Percentiles rank a stretch among this genome's conserved stretches.
Conservation (phyloP, 2,113 vertebrate genomes). For the Coracopsis vasa region DNA sequence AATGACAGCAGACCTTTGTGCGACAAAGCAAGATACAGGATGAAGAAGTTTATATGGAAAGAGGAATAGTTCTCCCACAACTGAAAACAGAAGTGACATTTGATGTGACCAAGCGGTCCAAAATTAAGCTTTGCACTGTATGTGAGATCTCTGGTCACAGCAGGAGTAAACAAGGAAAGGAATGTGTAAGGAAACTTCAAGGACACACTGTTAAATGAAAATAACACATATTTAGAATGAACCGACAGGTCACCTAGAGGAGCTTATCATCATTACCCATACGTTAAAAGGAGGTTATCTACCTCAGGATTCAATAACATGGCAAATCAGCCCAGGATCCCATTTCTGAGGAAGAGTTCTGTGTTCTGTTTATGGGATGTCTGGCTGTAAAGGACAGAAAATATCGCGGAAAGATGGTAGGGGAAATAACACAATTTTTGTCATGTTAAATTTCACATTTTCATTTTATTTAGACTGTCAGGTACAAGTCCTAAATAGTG, state of each 20-base stretch:
- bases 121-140: background rate
- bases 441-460: background rate
- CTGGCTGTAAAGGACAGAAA: background rate
- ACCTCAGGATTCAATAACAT: background rate
- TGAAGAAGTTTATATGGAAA: background rate
- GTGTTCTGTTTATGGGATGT: background rate
- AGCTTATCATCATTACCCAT: background rate
- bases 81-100: background rate
- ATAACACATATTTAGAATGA: background rate
- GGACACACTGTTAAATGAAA: background rate
- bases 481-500: background rate
- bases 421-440: background rate
- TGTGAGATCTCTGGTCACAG: background rate
- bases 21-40: background rate
- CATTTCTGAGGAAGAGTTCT: background rate
- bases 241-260: background rate
- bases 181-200: background rate
- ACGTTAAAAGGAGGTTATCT: background rate
- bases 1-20: background rate
- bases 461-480: background rate
- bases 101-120: background rate
- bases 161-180: background rate
- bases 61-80: background rate
- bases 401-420: background rate
- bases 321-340: background rate